These are phyloP conservation scores for Caenorhabditis afra DNA, from an alignment of 2,888 invertebrate genomes.

Conservation along the genomic window DNA sequence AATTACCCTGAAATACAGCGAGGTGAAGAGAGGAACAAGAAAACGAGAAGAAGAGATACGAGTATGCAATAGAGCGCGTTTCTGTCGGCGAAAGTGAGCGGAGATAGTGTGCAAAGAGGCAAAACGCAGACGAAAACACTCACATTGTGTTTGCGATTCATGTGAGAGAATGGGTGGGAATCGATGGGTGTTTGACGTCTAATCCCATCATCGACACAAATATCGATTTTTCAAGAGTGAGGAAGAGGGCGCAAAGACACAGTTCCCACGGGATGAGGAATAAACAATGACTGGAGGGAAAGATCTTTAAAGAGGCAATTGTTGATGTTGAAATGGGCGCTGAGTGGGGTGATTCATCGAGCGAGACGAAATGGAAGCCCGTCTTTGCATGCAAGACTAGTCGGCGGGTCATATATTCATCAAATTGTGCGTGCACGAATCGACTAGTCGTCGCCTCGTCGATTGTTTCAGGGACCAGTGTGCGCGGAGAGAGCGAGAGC, in stretches of 20 bases:
- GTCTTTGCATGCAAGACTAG: slow-evolving; percentile 14
- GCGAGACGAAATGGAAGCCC: slow-evolving; percentile 6
- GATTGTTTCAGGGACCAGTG: slow-evolving; percentile 43
- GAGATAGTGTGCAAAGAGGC: not conserved
- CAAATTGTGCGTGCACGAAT: slow-evolving; percentile 58
- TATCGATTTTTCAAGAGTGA: not conserved
- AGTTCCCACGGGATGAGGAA: not conserved
- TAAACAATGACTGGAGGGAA: not conserved
- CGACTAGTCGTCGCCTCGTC: slow-evolving; percentile 23
- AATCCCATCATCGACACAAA: not conserved
- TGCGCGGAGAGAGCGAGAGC: not conserved
- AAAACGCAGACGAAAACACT: not conserved
- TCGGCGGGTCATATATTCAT: slow-evolving; percentile 56
- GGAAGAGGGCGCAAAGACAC: not conserved
- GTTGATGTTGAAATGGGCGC: too few relatives aligned
- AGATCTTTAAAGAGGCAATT: too few relatives aligned
- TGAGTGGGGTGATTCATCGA: too few relatives aligned
- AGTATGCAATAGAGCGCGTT: not conserved
- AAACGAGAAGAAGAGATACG: not conserved
- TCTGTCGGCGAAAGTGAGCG: not conserved
- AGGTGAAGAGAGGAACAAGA: not conserved
- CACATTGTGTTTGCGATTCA: not conserved
- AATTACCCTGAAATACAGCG: too few relatives aligned
- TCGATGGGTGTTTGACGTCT: not conserved
- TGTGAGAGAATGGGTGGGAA: not conserved